Conservation (phyloP, 2,113 vertebrate species). For the Sinocyclocheilus anophthalmus region DNA sequence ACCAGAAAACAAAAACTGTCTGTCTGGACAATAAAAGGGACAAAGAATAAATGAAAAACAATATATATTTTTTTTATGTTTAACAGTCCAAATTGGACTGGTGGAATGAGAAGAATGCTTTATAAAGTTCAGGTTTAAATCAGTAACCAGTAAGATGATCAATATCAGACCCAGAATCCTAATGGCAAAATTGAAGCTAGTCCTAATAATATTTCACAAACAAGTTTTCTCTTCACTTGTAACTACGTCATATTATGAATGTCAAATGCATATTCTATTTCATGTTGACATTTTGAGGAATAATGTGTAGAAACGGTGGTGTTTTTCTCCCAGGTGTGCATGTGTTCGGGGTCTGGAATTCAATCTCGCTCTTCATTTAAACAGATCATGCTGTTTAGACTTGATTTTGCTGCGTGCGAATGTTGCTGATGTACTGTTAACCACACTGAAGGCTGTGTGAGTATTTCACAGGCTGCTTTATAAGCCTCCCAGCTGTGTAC, state of each 20-base stretch:
- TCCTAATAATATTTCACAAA: too few relatives aligned
- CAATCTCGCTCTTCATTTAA: neutral
- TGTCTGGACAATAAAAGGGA: neutral
- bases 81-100: too few relatives aligned
- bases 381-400: constrained; percentile 16
- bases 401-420: constrained; percentile 4
- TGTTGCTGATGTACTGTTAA: neutral
- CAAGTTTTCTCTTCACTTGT: neutral
- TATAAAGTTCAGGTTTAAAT: neutral
- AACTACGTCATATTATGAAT: neutral
- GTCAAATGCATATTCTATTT: neutral
- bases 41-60: neutral
- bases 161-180: neutral
- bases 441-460: neutral
- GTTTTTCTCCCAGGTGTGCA: neutral
- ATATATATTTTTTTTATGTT: too few relatives aligned
- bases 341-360: neutral
- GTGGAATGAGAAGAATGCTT: too few relatives aligned
- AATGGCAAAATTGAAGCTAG: too few relatives aligned
- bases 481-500: constrained; percentile 30
- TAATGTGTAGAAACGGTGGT: neutral
- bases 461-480: constrained; percentile 39
- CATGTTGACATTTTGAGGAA: neutral
- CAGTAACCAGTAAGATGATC: neutral
- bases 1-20: too few relatives aligned